Conservation (phyloP, 2,888 invertebrate species). For the Argyresthia goedartella region DNA sequence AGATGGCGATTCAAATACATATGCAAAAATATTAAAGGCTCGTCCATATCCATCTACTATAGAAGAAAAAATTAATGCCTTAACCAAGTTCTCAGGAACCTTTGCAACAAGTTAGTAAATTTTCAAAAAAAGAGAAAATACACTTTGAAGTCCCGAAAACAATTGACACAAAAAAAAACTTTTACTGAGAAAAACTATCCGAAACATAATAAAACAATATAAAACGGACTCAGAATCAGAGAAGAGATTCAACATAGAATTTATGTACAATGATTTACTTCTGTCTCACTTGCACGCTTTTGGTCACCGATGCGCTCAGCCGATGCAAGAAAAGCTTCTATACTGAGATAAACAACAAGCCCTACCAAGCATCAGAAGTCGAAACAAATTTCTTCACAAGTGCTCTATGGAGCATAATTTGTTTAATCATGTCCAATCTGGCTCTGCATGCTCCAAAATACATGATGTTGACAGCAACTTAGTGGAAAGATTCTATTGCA, state of each 20-base stretch:
- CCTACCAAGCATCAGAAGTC: conserved; percentile 3
- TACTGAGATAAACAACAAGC: conserved; percentile 1
- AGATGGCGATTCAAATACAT: conserved; percentile 11
- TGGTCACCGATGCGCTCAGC: conserved; percentile 1
- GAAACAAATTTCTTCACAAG: conserved; percentile 5
- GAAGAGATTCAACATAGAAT: neutral
- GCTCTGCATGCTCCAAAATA: conserved; percentile 10
- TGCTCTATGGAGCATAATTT: neutral
- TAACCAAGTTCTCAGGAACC: conserved; percentile 14
- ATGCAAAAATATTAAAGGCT: conserved; percentile 10
- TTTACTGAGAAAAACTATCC: conserved; percentile 6
- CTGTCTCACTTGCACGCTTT: neutral
- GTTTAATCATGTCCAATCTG: neutral
- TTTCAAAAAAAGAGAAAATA: conserved; percentile 10
- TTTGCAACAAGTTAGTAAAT: conserved; percentile 11
- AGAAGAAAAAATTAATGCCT: conserved; percentile 16
- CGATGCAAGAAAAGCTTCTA: conserved; percentile 3
- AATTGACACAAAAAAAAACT: conserved; percentile 3
- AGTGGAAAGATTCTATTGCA: conserved; percentile 21
- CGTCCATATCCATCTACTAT: conserved; percentile 11
- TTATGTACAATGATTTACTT: conserved; percentile 1
- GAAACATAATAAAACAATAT: conserved; percentile 5
- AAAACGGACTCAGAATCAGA: conserved; percentile 1
- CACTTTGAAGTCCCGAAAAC: conserved; percentile 6
- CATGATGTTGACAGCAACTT: conserved; percentile 18